Evolutionary conservation across 1,140 invertebrate genomes (phyloP).

Genomic region (Micrasema longulum): DNA sequence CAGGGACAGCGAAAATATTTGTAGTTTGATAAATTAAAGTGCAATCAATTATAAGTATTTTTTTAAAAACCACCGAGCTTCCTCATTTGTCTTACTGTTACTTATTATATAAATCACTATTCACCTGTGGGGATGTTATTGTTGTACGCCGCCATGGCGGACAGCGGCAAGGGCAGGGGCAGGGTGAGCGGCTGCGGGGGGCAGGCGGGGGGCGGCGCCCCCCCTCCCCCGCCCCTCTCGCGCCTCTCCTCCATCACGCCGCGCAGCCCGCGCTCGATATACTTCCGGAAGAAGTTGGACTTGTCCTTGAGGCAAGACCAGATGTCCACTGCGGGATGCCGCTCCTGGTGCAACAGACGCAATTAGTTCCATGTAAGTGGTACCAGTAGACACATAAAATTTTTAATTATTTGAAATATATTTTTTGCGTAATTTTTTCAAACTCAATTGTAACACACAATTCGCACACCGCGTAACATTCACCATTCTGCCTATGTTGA

Average conservation of each 20-base stretch:
- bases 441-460: too few relatives aligned
- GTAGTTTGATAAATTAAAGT: neutral
- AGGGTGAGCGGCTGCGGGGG: neutral
- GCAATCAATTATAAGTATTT: too few relatives aligned
- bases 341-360: conserved; percentile 70
- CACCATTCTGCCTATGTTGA: too few relatives aligned
- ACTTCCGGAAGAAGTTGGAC: conserved; percentile 92
- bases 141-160: conserved; percentile 60
- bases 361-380: too few relatives aligned
- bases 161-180: conserved; percentile 55
- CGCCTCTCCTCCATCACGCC: conserved; percentile 78
- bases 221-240: conserved; percentile 49
- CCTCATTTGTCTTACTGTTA: too few relatives aligned
- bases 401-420: too few relatives aligned
- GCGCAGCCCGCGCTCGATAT: conserved; percentile 87
- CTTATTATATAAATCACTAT: too few relatives aligned
- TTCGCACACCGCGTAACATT: too few relatives aligned
- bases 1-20: conserved; percentile 1
- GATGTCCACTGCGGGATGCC: conserved; percentile 92
- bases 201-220: neutral
- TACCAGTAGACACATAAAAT: too few relatives aligned
- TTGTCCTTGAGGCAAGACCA: conserved; percentile 90
- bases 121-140: conserved; percentile 60
- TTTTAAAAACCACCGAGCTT: too few relatives aligned
- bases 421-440: too few relatives aligned